Evolutionary conservation across 2,113 vertebrate species (phyloP).

Genomic region (Shinisaurus crocodilurus): DNA sequence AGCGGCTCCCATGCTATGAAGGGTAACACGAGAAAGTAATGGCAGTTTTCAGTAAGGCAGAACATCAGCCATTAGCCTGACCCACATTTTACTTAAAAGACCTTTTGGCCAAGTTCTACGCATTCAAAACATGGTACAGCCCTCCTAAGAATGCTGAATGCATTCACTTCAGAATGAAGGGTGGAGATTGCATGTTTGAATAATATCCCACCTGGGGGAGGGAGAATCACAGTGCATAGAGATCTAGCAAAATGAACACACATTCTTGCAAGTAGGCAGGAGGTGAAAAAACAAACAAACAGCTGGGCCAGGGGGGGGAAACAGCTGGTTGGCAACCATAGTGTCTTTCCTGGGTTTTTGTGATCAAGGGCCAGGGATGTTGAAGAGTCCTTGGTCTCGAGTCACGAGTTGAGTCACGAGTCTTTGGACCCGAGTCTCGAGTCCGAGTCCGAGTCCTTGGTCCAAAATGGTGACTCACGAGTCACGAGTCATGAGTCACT

Average conservation of each 20-base stretch:
- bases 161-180: background rate
- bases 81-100: background rate
- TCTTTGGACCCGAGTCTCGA: too few species aligned
- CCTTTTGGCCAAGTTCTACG: background rate
- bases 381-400: too few species aligned
- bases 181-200: background rate
- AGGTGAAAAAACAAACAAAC: background rate
- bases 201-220: background rate
- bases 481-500: too few species aligned
- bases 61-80: background rate
- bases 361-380: too few species aligned
- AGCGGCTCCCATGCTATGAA: background rate
- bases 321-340: background rate
- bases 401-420: too few species aligned
- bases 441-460: too few species aligned
- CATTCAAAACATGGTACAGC: background rate
- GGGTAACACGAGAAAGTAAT: background rate
- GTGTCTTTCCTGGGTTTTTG: background rate
- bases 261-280: background rate
- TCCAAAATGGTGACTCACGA: too few species aligned
- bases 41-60: background rate
- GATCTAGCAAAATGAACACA: background rate
- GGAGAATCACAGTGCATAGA: background rate
- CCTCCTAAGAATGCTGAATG: background rate
- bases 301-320: background rate